Evolutionary conservation across 1,140 invertebrate genomes (phyloP), one percentile per base, ranked within the genome.

Genomic region (Atta texana): DNA sequence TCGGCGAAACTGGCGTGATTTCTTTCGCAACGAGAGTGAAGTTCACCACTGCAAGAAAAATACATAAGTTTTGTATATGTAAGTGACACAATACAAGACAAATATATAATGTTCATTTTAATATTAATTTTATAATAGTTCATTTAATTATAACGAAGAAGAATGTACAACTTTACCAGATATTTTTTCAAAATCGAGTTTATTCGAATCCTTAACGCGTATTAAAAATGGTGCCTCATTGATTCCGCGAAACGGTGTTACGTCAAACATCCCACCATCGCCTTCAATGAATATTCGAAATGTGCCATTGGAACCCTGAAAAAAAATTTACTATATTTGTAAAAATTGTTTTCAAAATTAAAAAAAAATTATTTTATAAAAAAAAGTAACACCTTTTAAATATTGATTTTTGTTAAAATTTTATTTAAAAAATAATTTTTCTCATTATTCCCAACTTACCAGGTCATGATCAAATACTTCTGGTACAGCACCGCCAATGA

Each of bases 201-300:
- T 96, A 3, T 96, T 95, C 1, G 98, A 96, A 93, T 99, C 97
- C 94, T 98, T 98, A 0, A 99, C 98, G 84, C 98, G 96, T 80
- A 99, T 97, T 64, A 98, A 95, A 94, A 99, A 99, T 10, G 98
- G 97, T 7, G 98, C 98, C 94, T 99, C 98, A 92, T 99, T 99
- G 24, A 99, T 98, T 4, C 97, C 98, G 93, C 97, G 96, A 6
- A 96, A 97, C 7, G 98, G 99, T 14, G 98, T 98, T 0, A 99
- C 97, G 90, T 99, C 98, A 94, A 99, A 99, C 3, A 98, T 97
- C 87, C 97, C 97, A 85, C 97, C 96, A 88, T 97, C 97, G 39
- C 97, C 98, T 93, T 97, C 96, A 53, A 99, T 95, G 77, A 96
- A 97, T 88, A 99, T 95, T 78, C 96, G 96, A 95, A 99, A 99